Evolutionary conservation across 2,113 vertebrate genomes (phyloP).

Genomic region (Urocolius indicus): DNA sequence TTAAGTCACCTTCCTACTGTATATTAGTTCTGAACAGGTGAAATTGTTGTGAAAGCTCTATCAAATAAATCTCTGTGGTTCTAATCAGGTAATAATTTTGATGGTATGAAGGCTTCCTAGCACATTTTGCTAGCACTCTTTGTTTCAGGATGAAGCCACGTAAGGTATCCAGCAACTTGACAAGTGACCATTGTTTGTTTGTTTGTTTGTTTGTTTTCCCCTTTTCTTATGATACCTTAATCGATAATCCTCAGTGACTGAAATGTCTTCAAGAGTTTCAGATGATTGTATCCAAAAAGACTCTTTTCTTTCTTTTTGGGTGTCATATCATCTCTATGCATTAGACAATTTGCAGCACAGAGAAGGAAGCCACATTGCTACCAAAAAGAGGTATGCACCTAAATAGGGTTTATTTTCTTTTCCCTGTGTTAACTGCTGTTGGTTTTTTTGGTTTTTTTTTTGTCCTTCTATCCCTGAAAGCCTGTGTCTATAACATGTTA

Average conservation of each 20-base stretch:
- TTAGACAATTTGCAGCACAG: not conserved
- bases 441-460: no score
- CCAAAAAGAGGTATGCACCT: not conserved
- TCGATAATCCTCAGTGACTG: not conserved
- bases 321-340: not conserved
- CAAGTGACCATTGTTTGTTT: not conserved
- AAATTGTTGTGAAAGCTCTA: not conserved
- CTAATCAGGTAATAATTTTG: not conserved
- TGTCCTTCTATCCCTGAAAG: not conserved
- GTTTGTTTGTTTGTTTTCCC: not conserved
- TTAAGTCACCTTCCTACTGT: not conserved
- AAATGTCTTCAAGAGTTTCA: not conserved
- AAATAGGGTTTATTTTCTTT: not conserved
- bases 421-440: not conserved
- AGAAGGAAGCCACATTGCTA: not conserved
- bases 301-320: not conserved
- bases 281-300: not conserved
- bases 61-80: not conserved
- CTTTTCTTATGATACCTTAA: not conserved
- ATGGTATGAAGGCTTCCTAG: not conserved
- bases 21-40: not conserved
- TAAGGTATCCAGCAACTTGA: not conserved
- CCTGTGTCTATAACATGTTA: not conserved
- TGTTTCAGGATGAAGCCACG: not conserved
- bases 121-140: not conserved